These are phyloP conservation scores for Cetonia aurata DNA, from an alignment of 2,888 invertebrate species.

Conservation along the genomic window DNA sequence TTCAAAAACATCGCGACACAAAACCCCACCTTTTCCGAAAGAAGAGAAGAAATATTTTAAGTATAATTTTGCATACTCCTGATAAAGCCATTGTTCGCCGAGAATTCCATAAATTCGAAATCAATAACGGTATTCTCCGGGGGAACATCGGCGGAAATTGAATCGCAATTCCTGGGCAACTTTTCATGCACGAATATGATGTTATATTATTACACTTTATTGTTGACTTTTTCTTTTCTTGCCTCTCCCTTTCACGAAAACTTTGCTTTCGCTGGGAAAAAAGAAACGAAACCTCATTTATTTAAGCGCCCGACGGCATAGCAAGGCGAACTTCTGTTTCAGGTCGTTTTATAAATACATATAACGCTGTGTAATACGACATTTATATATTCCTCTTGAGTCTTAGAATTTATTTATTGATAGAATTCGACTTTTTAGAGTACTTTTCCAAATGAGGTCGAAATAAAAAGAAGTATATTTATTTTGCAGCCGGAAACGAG, in stretches of 20 bases:
- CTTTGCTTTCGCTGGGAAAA: background rate
- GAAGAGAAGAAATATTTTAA: background rate
- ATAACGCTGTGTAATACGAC: no score
- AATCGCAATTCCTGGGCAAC: conserved; percentile 53
- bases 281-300: conserved; percentile 3
- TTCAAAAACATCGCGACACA: no score
- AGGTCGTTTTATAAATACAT: conserved; percentile 16
- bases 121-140: conserved; percentile 47
- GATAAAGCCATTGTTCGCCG: conserved; percentile 1
- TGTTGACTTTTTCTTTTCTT: background rate
- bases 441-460: no score
- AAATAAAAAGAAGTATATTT: no score
- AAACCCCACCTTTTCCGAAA: background rate
- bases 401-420: no score
- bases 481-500: no score
- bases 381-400: no score
- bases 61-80: conserved; percentile 6
- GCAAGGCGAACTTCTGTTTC: background rate
- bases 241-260: background rate
- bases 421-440: no score
- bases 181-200: conserved; percentile 47
- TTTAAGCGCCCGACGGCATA: conserved; percentile 4
- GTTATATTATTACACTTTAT: conserved; percentile 40
- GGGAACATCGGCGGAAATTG: conserved; percentile 54
- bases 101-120: conserved; percentile 40